A percentile compares a stretch with the other conserved stretches of the same genome.
Conservation (phyloP, 2,888 invertebrate genomes). For the Mallateleia sp. region DNA sequence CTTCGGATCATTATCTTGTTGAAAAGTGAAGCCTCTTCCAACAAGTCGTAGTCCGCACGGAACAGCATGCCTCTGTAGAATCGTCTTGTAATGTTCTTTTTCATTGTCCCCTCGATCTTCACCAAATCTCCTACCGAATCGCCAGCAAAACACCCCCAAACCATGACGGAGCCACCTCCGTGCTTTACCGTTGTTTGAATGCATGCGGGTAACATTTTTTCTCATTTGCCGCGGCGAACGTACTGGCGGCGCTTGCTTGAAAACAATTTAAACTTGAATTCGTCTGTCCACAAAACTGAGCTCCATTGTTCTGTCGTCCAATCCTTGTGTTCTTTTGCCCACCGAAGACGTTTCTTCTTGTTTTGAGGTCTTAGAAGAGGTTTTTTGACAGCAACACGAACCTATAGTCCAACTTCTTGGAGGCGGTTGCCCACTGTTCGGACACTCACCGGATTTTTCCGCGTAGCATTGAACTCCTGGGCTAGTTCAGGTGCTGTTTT, state of each 20-base stretch:
- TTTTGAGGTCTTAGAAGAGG: slow-evolving; percentile 27
- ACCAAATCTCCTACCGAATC: background rate
- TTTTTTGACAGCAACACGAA: slow-evolving; percentile 35
- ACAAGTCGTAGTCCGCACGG: background rate
- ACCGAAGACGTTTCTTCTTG: slow-evolving; percentile 60
- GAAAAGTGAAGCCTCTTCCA: background rate
- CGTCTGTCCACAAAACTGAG: slow-evolving; percentile 40
- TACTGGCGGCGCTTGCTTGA: slow-evolving; percentile 48
- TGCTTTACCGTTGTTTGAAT: background rate
- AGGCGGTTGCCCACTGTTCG: slow-evolving; percentile 20
- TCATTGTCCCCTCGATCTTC: background rate
- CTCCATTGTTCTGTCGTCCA: background rate
- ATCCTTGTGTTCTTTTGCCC: slow-evolving; percentile 39
- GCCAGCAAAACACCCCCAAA: background rate
- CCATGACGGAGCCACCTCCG: background rate
- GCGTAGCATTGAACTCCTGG: slow-evolving; percentile 33
- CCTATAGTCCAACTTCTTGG: slow-evolving; percentile 4
- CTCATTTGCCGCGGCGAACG: no score
- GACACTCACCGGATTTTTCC: slow-evolving; percentile 31
- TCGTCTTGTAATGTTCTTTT: background rate
- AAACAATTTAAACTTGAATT: slow-evolving; percentile 73
- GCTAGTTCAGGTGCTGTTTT: slow-evolving; percentile 4
- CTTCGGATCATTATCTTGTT: background rate
- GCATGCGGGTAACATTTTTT: background rate
- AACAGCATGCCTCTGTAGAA: background rate